These are phyloP conservation scores for Orestias chungarensis DNA, from an alignment of 2,797 vertebrate species.

Conservation along the genomic window DNA sequence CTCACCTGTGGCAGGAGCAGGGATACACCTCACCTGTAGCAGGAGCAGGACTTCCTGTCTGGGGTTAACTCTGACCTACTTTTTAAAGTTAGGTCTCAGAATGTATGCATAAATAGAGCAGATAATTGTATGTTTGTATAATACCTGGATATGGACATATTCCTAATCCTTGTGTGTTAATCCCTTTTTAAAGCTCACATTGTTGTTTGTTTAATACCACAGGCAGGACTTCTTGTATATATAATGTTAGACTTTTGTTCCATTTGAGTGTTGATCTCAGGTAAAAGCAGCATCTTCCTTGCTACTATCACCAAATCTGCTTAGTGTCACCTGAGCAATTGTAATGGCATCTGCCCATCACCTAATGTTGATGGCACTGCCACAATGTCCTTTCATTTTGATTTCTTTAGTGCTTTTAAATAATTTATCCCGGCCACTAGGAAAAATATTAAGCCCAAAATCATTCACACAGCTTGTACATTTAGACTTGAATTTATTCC, in stretches of 20 bases:
- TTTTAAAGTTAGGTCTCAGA: not conserved
- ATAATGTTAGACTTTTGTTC: not conserved
- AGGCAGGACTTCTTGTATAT: too few species aligned
- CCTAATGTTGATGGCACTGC: not conserved
- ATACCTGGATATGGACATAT: not conserved
- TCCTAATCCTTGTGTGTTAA: too few species aligned
- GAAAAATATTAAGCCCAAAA: too few species aligned
- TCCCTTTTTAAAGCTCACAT: too few species aligned
- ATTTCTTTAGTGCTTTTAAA: not conserved
- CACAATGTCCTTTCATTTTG: not conserved
- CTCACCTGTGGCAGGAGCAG: too few species aligned
- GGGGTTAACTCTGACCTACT: constrained; percentile 1
- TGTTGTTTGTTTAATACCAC: too few species aligned
- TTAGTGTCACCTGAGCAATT: not conserved
- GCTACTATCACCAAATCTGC: not conserved
- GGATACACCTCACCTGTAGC: too few species aligned
- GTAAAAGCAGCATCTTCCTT: not conserved
- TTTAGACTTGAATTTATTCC: too few species aligned
- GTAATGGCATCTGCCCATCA: not conserved
- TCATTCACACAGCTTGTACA: too few species aligned
- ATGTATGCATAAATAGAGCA: not conserved
- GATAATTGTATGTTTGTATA: not conserved
- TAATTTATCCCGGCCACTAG: not conserved
- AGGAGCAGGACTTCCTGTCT: too few species aligned
- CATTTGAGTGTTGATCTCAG: not conserved